Base-by-base conservation (phyloP, 2,113 vertebrate genomes). In the Lanius collurio region DNA sequence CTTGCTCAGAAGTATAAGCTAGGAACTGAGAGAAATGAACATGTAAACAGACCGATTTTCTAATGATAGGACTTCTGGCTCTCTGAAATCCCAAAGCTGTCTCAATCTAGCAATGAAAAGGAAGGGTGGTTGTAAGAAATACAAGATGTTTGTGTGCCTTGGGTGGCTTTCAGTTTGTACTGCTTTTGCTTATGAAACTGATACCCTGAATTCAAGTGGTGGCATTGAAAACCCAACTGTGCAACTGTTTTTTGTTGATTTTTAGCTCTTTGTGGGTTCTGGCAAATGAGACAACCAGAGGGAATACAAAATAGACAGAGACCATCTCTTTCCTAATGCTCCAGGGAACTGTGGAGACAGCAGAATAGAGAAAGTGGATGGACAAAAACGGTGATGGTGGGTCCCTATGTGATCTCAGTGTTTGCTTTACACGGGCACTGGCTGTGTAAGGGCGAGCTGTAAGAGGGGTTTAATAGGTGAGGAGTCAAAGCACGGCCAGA, bases 381-480 rank as follows among this genome's bases (percentile, higher is more conserved):
- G 41, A n/a, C 27, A 30, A 52, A 85, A 62, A 5, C 3, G n/a
- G 50, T n/a, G 30, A 27, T 3, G 33, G 53, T 4, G 7, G 44
- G 47, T 53, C 22, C 24, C 2, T 24, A 0, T 2, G 37, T 11
- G 37, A 13, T 55, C 23, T 24, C 42, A 30, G 50, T 6, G 41
- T 42, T 59, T 22, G 23, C 26, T 44, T 47, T 35, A 35, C 21
- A 13, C 18, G 0, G 15, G 20, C 7, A 2, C 35, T 19, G 74
- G 33, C 8, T 52, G 8, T 33, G 30, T 78, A 9, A 55, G 0
- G 4, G 27, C 13, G 57, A 89, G 68, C 39, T 53, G 6, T 28
- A 6, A 37, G 24, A 28, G 10, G 44, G 19, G 28, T 70, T 82
- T 39, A 10, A 49, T 1, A 20, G 17, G 46, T 2, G 20, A 80